Evolutionary conservation across 2,888 invertebrate species (phyloP), one percentile per base, ranked within the genome.

Genomic region (Baccha elongata): DNA sequence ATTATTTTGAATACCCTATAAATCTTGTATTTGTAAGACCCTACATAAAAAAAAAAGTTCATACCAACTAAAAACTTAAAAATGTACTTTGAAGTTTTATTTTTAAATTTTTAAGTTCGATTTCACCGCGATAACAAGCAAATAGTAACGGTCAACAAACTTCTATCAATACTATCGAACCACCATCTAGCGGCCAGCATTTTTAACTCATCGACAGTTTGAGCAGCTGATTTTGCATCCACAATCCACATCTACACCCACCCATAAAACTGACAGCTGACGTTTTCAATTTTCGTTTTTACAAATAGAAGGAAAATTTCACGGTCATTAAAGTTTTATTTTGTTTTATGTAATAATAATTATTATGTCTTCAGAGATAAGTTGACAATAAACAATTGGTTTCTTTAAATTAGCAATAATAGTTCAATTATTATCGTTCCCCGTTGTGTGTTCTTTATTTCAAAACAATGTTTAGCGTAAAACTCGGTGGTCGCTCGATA

Each of bases 271-370:
- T 4, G 26, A 65, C 32, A 60, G 26, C 40, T 69, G 75, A 76
- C 75, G 55, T 60, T 42, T 58, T 13, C 3, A n/a, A n/a, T n/a
- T 15, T 11, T 37, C 55, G 15, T 7, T 10, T 29, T 11, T 35
- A 46, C 13, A 58, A 55, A 74, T 74, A 69, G 58, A 60, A 17
- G 46, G 15, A 60, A 42, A 10, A 37, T 40, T 71, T 75, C 81
- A 71, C 75, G 60, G 21, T 52, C 75, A 75, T 74, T 40, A 46
- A 13, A n/a, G 2, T 21, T 37, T n/a, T 58, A 21, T 23, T 69
- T 44, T 52, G 64, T 72, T 83, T 83, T 83, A 83, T 73, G 78
- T 83, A 83, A 83, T n/a, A n/a, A n/a, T n/a, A n/a, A n/a, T n/a
- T n/a, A n/a, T 8, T 35, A 80, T 78, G 83, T 83, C 81, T 72